A percentile compares a stretch with the other conserved stretches of the same genome.
Conservation (phyloP, 2,888 invertebrate genomes). For the Zhengitettix transpicula region DNA sequence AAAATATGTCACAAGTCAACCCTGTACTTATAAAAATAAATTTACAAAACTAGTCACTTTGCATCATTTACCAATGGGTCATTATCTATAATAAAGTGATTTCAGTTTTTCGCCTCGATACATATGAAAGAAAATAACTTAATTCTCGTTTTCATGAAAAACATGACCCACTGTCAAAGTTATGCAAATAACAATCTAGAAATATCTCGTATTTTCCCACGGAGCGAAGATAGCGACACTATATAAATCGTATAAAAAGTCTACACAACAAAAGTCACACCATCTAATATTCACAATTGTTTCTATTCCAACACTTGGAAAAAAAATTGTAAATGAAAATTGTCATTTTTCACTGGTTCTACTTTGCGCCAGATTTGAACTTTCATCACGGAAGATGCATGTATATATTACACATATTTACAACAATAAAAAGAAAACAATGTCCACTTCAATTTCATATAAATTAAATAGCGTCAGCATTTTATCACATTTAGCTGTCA, state of each 20-base stretch:
- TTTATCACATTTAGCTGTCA: neutral
- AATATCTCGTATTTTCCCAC: neutral
- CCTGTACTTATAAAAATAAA: neutral
- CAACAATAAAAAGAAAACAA: neutral
- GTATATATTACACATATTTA: neutral
- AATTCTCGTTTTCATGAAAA: neutral
- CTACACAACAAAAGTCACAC: neutral
- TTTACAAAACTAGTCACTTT: neutral
- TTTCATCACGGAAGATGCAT: neutral
- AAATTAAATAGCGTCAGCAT: neutral
- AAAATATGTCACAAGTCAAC: neutral
- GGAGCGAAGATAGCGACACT: neutral
- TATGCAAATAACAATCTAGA: neutral
- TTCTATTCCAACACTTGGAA: neutral
- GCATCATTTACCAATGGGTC: neutral
- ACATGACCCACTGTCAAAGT: neutral
- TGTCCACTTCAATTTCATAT: neutral
- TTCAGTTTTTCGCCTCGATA: neutral
- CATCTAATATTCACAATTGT: neutral
- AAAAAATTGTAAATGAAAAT: neutral
- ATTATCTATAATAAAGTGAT: neutral
- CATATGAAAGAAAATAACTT: neutral
- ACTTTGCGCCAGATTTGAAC: neutral
- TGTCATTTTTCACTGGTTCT: neutral
- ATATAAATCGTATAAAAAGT: neutral